Base-by-base conservation (phyloP, 1,140 invertebrate species). In the Coptotermes formosanus region DNA sequence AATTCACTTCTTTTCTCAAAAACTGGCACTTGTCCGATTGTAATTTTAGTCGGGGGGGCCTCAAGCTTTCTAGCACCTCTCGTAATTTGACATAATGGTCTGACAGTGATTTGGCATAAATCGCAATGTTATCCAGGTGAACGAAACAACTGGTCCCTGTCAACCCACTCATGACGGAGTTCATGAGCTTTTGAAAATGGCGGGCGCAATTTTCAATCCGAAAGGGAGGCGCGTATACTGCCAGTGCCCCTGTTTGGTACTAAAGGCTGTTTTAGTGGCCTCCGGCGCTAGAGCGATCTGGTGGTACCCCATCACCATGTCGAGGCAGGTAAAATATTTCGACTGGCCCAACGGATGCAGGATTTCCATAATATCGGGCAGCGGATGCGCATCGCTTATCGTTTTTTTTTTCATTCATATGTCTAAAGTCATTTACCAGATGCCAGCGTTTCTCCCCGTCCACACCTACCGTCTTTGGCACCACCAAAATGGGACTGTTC, bases 301-400 rank as follows among this genome's bases (percentile, higher is more conserved):
- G 89, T 90, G 90, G 86, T 90, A 93, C 0, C 92, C 92, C 43
- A 87, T 89, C 0, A 87, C 88, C 30, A 92, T 84, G 88, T 93
- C 92, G 16, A 92, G 86, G 0, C 88, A 88, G 3, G 88, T 88
- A 86, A 93, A 92, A 84, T 88, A 90, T 83, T 89, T 89, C 1
- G 38, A n/a, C 16, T 82, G 30, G 9, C 38, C 81, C 7, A 93
- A 87, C 16, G n/a, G n/a, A n/a, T n/a, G n/a, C n/a, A n/a, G n/a
- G n/a, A 89, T 88, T 48, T 91, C 89, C 30, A 91, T 90, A 14
- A 92, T 91, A 21, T 90, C 87, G 11, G 92, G 92, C 38, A 93
- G 88, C 8, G 92, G 92, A 88, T 90, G 93, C 43, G 88, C 87
- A 85, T 89, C 88, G 32, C 87, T 86, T 82, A 88, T 87, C 8